These are phyloP conservation scores for Nephotettix cincticeps DNA, from an alignment of 1,140 invertebrate species.

Conservation along the genomic window DNA sequence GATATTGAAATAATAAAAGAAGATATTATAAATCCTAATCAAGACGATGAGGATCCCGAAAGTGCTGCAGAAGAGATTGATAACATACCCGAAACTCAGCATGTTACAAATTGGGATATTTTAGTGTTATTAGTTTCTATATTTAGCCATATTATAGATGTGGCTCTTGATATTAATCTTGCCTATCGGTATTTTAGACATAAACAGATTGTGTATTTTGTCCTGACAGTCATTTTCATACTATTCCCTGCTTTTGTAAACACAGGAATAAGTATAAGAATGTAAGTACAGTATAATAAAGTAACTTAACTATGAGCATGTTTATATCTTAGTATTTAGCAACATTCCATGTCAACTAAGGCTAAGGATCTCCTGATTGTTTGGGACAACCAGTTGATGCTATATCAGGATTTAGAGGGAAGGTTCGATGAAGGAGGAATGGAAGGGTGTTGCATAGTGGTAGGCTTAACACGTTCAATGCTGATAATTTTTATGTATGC, in stretches of 20 bases:
- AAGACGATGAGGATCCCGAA: slow-evolving; percentile 20
- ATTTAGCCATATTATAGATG: slow-evolving; percentile 61
- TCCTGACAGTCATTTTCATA: slow-evolving; percentile 60
- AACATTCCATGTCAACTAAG: too few species aligned
- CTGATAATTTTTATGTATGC: too few species aligned
- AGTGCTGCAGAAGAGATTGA: slow-evolving; percentile 22
- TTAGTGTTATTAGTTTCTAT: slow-evolving; percentile 54
- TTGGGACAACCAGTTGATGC: too few species aligned
- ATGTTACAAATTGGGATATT: slow-evolving; percentile 50
- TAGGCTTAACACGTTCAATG: too few species aligned
- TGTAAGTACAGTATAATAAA: too few species aligned
- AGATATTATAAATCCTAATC: slow-evolving; percentile 12
- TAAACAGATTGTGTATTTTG: slow-evolving; percentile 54
- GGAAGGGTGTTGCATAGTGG: too few species aligned
- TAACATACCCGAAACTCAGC: slow-evolving; percentile 26
- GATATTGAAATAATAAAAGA: slow-evolving; percentile 21
- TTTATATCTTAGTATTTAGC: not conserved
- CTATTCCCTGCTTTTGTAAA: slow-evolving; percentile 62
- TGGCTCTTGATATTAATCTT: slow-evolving; percentile 63
- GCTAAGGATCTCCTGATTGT: too few species aligned
- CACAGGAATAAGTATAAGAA: slow-evolving; percentile 61
- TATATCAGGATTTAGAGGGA: too few species aligned
- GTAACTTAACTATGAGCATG: too few species aligned
- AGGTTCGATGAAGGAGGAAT: too few species aligned
- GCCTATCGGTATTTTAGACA: slow-evolving; percentile 55